Base-by-base conservation (phyloP, 1,140 invertebrate species). In the Neotoxoptera formosana region DNA sequence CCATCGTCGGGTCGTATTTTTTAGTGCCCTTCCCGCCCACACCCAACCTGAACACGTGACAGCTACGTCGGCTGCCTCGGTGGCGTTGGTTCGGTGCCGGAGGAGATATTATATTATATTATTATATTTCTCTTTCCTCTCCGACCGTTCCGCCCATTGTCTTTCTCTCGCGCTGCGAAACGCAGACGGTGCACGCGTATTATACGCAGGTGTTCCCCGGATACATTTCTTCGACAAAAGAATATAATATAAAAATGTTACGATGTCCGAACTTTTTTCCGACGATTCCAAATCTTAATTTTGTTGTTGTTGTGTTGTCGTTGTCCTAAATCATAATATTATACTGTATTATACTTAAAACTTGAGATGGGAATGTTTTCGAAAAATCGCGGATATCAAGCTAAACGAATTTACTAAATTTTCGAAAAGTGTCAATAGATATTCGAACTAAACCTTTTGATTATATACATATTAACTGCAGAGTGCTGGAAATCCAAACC, bases 41-140 rank as follows among this genome's bases (percentile, higher is more conserved):
- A n/a, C 30, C 2, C 9, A 9, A 9, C 60, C 30, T 30, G n/a
- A 76, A n/a, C 60, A 86, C 25, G 45, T 25, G 84, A 45, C 41
- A 84, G 86, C 7, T 51, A 48, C 45, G n/a, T 86, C n/a, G 23
- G 6, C 45, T 11, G 45, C 14, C 45, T 45, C 25, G 45, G 84
- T n/a, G 45, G 36, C 30, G 60, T 76, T 76, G 60, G 60, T 76
- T 76, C 60, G 30, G 60, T 76, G 30, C 14, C 60, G 60, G 60
- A 17, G n/a, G 60, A 76, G 83, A 81, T 84, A 84, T 41, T 83
- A 84, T 84, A 84, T 41, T 83, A 84, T 84, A 84, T 76, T n/a
- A 76, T 76, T 76, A 76, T 25, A 81, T 36, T 36, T 41, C 41
- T 21, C 45, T 53, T 45, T 47, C 41, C 84, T 20, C 41, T 47